Percentiles rank a stretch among this genome's conserved stretches.
Conservation (phyloP, 2,888 invertebrate species). For the Callinectes sapidus region DNA sequence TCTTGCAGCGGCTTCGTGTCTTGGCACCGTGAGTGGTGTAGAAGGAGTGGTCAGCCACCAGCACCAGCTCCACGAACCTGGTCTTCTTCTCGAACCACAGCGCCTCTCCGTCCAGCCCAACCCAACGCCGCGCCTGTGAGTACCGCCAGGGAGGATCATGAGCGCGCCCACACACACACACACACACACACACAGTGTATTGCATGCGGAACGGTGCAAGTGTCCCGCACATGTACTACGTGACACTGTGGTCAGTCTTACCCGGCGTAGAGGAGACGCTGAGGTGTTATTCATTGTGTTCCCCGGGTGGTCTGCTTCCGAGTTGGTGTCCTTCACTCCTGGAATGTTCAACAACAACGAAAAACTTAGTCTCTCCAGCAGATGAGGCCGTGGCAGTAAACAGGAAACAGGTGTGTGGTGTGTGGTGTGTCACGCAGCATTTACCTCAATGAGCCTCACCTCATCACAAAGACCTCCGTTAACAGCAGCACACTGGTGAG, state of each 20-base stretch:
- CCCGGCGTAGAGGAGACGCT: neutral
- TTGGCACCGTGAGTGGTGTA: neutral
- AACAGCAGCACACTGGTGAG: neutral
- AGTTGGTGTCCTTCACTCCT: neutral
- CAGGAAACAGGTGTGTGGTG: neutral
- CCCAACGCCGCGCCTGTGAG: conserved; percentile 28
- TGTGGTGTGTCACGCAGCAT: neutral
- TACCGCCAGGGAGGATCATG: neutral
- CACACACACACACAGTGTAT: neutral
- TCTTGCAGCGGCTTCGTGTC: conserved; percentile 28
- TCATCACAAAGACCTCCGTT: neutral
- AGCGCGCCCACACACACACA: neutral
- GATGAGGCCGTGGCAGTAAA: neutral
- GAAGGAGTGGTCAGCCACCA: conserved; percentile 43
- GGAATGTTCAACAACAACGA: neutral
- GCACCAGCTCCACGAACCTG: conserved; percentile 46
- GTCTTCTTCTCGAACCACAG: conserved; percentile 10
- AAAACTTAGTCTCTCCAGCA: neutral
- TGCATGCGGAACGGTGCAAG: neutral
- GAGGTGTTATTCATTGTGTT: neutral
- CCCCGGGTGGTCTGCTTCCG: neutral
- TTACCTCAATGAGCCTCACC: neutral
- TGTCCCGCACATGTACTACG: neutral
- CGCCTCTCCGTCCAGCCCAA: neutral
- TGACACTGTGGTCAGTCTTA: neutral